phyloP scores from a whole-genome alignment of 2,888 invertebrate genomes.

The Cylindroiulus punctatus region DNA sequence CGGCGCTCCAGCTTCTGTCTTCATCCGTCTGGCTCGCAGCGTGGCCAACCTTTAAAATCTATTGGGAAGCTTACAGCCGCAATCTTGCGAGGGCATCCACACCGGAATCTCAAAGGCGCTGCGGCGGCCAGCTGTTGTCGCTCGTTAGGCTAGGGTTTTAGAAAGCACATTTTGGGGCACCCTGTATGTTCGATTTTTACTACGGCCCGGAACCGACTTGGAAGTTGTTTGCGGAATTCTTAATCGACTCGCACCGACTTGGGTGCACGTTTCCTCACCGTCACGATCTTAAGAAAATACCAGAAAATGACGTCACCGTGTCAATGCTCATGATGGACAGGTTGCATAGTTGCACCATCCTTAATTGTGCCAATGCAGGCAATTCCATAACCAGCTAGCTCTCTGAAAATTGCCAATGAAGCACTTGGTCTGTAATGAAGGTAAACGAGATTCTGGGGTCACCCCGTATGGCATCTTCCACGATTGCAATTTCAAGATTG shows the following conservation, averaged over 20 bases:
- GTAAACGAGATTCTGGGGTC: background rate
- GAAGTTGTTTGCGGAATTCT: background rate
- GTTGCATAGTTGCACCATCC: background rate
- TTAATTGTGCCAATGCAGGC: too few relatives aligned
- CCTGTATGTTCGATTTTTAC: conserved; percentile 38
- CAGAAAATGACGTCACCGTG: background rate
- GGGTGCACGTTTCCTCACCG: too few relatives aligned
- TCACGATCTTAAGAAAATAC: too few relatives aligned
- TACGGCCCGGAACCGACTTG: background rate
- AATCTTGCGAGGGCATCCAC: background rate
- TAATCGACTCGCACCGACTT: background rate
- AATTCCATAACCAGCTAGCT: too few relatives aligned
- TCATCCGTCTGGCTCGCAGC: background rate
- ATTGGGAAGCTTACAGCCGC: background rate
- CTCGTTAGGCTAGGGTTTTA: background rate
- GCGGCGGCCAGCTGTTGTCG: background rate
- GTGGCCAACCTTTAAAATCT: background rate
- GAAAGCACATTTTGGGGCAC: background rate
- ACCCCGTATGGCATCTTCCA: background rate
- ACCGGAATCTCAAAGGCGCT: background rate
- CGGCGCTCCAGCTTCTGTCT: background rate
- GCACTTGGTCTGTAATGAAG: background rate
- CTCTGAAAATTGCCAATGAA: background rate
- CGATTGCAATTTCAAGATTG: background rate
- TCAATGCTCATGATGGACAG: too few relatives aligned